Evolutionary conservation across 2,797 vertebrate genomes (phyloP).

Genomic region (Eidolon dupreanum): DNA sequence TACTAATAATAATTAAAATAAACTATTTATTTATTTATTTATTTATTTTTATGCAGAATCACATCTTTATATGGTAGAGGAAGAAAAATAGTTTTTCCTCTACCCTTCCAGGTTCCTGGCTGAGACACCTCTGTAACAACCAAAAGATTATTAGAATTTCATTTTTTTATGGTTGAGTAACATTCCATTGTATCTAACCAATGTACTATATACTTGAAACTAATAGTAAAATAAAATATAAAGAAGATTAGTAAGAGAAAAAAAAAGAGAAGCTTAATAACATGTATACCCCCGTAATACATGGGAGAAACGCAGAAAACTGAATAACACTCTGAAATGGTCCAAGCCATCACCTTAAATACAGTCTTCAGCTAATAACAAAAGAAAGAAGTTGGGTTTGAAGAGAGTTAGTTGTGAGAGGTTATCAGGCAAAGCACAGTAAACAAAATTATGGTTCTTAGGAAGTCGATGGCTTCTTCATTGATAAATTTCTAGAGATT

Average conservation of each 20-base stretch:
- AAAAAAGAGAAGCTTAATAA: not conserved
- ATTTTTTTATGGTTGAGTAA: no score
- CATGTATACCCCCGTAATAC: not conserved
- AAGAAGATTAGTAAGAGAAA: not conserved
- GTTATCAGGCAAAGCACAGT: not conserved
- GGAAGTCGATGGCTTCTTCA: not conserved
- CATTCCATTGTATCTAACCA: no score
- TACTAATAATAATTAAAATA: not conserved
- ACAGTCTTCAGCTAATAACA: not conserved
- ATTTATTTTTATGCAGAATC: not conserved
- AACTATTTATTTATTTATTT: no score
- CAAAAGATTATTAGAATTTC: no score
- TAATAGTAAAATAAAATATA: not conserved
- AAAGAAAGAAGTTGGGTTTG: not conserved
- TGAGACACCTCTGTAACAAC: not conserved
- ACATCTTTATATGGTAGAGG: not conserved
- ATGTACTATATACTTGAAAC: not conserved
- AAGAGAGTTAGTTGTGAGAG: not conserved
- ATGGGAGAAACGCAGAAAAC: not conserved
- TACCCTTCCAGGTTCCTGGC: not conserved
- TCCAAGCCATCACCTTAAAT: not conserved
- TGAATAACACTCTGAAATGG: not conserved
- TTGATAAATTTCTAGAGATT: not conserved
- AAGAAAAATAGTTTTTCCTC: not conserved
- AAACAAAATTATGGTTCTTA: not conserved